A percentile compares a stretch with the other conserved stretches of the same genome.
These are phyloP conservation scores for Anastrepha obliqua DNA, from an alignment of 1,140 invertebrate species.

Conservation along the genomic window DNA sequence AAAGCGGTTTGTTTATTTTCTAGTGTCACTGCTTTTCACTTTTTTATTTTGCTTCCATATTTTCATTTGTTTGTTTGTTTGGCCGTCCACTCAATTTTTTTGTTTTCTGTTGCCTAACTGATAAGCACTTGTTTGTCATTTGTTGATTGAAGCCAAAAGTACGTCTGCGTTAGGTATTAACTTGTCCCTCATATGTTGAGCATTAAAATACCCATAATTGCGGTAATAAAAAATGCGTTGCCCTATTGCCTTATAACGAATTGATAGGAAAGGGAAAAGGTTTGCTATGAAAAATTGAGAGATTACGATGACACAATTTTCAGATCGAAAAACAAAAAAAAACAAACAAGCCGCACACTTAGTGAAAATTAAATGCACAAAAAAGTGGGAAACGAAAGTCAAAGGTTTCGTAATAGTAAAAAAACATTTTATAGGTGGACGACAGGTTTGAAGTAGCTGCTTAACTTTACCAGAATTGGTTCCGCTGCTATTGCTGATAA, in stretches of 20 bases:
- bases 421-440: not conserved
- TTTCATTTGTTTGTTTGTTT: not conserved
- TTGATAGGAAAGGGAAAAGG: not conserved
- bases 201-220: not conserved
- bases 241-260: not conserved
- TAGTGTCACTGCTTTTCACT: not conserved
- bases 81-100: not conserved
- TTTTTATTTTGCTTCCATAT: not conserved
- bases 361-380: not conserved
- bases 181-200: not conserved
- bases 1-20: not conserved
- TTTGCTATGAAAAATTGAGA: not conserved
- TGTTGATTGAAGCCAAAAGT: not conserved
- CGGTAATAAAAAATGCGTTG: constrained; percentile 35
- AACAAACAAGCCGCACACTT: not conserved
- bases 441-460: too few species aligned
- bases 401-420: not conserved
- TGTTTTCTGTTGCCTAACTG: not conserved
- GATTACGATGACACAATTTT: constrained; percentile 14
- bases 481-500: too few species aligned
- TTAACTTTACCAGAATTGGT: too few species aligned
- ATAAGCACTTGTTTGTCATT: not conserved
- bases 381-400: constrained; percentile 21
- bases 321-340: not conserved
- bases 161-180: not conserved